These are phyloP conservation scores for Babyrousa celebensis DNA, from an alignment of 2,797 vertebrate species.

Conservation along the genomic window DNA sequence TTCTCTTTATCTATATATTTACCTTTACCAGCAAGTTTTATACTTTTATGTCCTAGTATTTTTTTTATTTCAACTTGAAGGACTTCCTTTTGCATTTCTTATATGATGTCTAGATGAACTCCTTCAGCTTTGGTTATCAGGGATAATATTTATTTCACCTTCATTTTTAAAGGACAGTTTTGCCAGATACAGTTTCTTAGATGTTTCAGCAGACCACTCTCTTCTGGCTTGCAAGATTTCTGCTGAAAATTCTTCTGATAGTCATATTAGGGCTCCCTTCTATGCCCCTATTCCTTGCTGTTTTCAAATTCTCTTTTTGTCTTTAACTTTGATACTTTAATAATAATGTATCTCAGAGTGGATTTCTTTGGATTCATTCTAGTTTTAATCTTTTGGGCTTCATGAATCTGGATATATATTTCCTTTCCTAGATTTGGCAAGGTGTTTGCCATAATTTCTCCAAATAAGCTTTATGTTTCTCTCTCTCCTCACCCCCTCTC, in stretches of 20 bases:
- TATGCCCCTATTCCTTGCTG: not conserved
- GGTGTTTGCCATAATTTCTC: not conserved
- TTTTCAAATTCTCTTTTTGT: not conserved
- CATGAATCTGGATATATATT: too few relatives aligned
- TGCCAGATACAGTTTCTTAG: not conserved
- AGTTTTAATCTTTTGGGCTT: too few relatives aligned
- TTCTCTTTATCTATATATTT: not conserved
- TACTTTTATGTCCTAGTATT: not conserved
- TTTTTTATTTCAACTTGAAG: not conserved
- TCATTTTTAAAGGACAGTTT: not conserved
- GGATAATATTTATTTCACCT: too few relatives aligned
- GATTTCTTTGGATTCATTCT: too few relatives aligned
- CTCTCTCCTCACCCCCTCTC: not conserved
- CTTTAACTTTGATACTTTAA: not conserved
- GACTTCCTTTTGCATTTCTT: too few relatives aligned
- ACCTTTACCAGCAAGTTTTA: not conserved
- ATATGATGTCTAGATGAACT: too few relatives aligned
- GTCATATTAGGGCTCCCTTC: not conserved
- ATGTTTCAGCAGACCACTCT: not conserved
- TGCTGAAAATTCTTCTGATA: not conserved
- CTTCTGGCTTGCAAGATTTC: not conserved
- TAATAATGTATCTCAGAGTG: not conserved
- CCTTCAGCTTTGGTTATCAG: too few relatives aligned
- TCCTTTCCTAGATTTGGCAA: not conserved
- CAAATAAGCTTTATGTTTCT: not conserved